Base-by-base conservation (phyloP, 2,797 vertebrate genomes). In the Acrossocheilus wenchowensis region DNA sequence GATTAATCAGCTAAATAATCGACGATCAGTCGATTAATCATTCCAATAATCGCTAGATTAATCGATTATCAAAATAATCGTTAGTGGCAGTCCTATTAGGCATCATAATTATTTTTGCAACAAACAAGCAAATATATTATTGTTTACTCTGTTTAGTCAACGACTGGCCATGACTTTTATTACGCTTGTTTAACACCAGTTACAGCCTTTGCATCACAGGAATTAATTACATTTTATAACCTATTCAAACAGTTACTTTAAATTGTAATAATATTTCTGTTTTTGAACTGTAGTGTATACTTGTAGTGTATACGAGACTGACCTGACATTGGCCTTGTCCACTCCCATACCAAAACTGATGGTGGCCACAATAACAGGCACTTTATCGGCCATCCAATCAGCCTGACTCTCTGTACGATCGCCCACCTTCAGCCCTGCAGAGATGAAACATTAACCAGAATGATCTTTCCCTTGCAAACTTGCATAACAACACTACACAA, bases 301-400 rank as follows among this genome's bases (percentile, higher is more conserved):
- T 41, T 71, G 3, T 17, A 0, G 15, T 9, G 30, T 30, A 30
- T 30, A 30, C 7, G 19, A 23, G 45, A 36, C 93, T 89, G 39
- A 98, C 98, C 98, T 97, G 92, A 99, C 98, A 0, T 97, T 98
- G 50, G 97, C 96, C 93, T 99, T 99, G 95, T 99, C 98, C 60
- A 99, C 97, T 71, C 98, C 98, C 98, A 99, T 99, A 34, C 98
- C 98, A 89, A 99, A 99, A 92, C 98, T 99, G 92, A 99, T 97
- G 72, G 98, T 99, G 78, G 98, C 98, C 52, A 98, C 98, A 87
- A 99, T 99, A 23, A 99, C 96, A 73, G 96, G 94, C 81, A 98
- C 96, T 87, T 95, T 97, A 81, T 96, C 97, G 83, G 97, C 95
- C 98, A 98, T 99, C 98, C 98, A 99, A 15, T 99, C 97, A 43